Evolutionary conservation across 2,888 invertebrate genomes (phyloP), one percentile per base, ranked within the genome.

Genomic region (Neocrepidodera transversa): DNA sequence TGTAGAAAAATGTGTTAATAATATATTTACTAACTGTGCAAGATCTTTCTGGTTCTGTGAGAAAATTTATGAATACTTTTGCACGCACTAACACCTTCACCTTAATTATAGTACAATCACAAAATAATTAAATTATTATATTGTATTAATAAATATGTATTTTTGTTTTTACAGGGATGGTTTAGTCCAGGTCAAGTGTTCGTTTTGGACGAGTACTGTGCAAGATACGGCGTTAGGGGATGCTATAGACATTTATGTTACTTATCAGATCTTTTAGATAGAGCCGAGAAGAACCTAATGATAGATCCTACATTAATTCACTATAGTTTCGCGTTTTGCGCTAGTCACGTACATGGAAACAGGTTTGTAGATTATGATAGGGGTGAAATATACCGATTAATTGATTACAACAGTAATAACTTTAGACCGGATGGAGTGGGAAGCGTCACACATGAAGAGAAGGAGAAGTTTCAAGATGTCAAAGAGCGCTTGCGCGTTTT

Each of bases 141-240:
- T n/a, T n/a, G n/a, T n/a, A n/a, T n/a, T n/a, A n/a, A n/a, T n/a
- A n/a, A n/a, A n/a, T n/a, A n/a, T 40, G 16, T 8, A 56, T 64
- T 55, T 64, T 62, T 42, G 14, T 26, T 45, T 50, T 75, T 80
- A 13, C 79, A 95, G 95, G 99, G 99, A 69, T 99, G 99, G 99
- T 98, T 99, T 81, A 97, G 97, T 73, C 98, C 99, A 0, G 98
- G 98, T 0, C 99, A 99, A 85, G 92, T 98, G 52, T 99, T 98
- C 81, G 97, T 97, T 8, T 82, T 99, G 70, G 99, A 99, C 79
- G 97, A 97, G 79, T 97, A 99, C 82, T 97, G 97, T 79, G 97
- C 98, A 5, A 86, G 92, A 71, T 99, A 99, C 78, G 98, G 98
- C 43, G 98, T 98, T 1, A 86, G 99, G 49, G 96, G 96, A 40